Evolutionary conservation across 2,113 vertebrate species (phyloP), one percentile per base, ranked within the genome.

Genomic region (Carassius auratus): DNA sequence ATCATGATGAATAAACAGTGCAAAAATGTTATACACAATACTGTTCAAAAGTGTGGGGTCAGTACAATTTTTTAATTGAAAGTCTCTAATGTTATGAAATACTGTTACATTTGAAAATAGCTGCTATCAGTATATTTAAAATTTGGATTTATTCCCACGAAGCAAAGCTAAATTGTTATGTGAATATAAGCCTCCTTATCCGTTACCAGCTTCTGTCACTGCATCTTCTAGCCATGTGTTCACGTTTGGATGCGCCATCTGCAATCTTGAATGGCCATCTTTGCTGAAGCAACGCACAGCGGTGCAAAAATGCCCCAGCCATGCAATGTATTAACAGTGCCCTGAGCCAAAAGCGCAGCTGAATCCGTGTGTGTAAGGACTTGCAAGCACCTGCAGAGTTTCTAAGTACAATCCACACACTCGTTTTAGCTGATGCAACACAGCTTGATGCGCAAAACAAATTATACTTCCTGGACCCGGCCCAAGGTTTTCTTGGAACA

Each of bases 381-480:
- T 79, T 79, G 23, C 42, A 21, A 62, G 21, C 57, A 79, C 57
- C 76, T 79, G 57, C 76, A 23, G 76, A 42, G 57, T 62, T 79
- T 79, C 76, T 62, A 62, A 79, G 76, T 79, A 79, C 76, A 42
- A 79, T 79, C 33, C 55, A 79, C 76, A 61, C 21, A n/a, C 33
- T 62, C 55, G 30, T 42, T 79, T 21, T 79, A 79, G 57, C 57
- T 79, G 76, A 79, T 79, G 76, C 76, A 79, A 79, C 33, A 23
- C 76, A 42, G 76, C 76, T 79, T 79, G 57, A 45, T 42, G 21
- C 57, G 30, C 76, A 79, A 79, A 55, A 79, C 76, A 79, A 79
- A 62, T 79, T 61, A 62, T 14, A 62, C 57, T 79, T 79, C 57
- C 55, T 79, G 76, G 76, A 79, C 42, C 55, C 76, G 2, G 21